These are phyloP conservation scores for Ophion costatus DNA, from an alignment of 2,888 invertebrate genomes.

Conservation along the genomic window DNA sequence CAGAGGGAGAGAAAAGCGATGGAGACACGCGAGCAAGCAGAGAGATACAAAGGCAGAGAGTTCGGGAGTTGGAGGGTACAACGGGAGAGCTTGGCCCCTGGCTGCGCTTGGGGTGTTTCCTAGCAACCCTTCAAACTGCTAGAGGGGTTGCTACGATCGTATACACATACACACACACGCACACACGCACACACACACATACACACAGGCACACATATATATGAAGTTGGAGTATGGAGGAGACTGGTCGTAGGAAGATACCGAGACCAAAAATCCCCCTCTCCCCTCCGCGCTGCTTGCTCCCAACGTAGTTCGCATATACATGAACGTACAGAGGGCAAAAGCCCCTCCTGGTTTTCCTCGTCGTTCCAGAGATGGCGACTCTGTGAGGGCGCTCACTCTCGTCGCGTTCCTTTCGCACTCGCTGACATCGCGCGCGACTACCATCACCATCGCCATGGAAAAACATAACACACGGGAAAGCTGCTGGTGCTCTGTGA, in stretches of 20 bases:
- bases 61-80: constrained; percentile 74
- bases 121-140: constrained; percentile 81
- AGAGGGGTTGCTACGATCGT: constrained; percentile 75
- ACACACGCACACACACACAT: constrained; percentile 63
- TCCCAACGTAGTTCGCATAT: constrained; percentile 1
- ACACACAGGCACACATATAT: constrained; percentile 57
- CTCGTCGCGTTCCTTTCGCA: constrained; percentile 1
- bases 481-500: constrained; percentile 23
- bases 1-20: constrained; percentile 31
- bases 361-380: constrained; percentile 15
- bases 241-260: constrained; percentile 36
- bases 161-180: constrained; percentile 60
- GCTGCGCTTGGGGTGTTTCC: constrained; percentile 78
- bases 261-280: constrained; percentile 45
- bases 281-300: background rate
- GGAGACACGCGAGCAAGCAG: constrained; percentile 50
- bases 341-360: constrained; percentile 21
- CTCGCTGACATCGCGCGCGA: constrained; percentile 25
- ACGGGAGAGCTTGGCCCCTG: constrained; percentile 38
- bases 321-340: constrained; percentile 19
- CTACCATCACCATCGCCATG: constrained; percentile 18
- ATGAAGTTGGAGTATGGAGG: constrained; percentile 23
- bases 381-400: constrained; percentile 12
- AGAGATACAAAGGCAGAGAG: constrained; percentile 70
- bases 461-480: constrained; percentile 23